Base-by-base conservation (phyloP, 2,113 vertebrate genomes). In the Colistium nudipinnis region DNA sequence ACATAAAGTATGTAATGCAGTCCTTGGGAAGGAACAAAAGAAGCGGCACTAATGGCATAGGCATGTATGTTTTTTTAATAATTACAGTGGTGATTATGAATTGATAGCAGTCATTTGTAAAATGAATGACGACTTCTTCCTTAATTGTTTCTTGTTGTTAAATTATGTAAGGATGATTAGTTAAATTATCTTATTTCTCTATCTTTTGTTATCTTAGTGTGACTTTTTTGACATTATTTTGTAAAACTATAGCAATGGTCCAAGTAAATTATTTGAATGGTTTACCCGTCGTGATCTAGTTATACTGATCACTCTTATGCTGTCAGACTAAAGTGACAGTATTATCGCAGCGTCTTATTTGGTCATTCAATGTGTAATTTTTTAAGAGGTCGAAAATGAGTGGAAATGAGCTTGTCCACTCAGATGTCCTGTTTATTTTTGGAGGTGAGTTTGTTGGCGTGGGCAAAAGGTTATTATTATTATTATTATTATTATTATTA, bases 1-100 rank as follows among this genome's bases (percentile, higher is more conserved):
- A 52, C 73, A 88, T 86, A 74, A 83, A 76, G 64, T 55, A 71
- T 74, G 69, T 56, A 39, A 53, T 31, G 56, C 20, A 20, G 55
- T 9, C 25, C 3, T 3, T 38, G 28, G 16, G 13, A 25, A 41
- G 19, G 25, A 55, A 22, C 17, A 43, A 25, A 36, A 55, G 60
- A 20, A 20, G 27, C 35, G 53, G 51, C 45, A 54, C 17, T 64
- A 14, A 81, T 43, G 78, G 52, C 55, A 73, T 78, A 25, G 66
- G 35, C 57, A 24, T 59, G 47, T 38, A 53, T 68, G 30, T 55
- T 53, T 88, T 35, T 63, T 61, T 41, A 45, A 31, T 52, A 36
- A 72, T 62, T 43, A 62, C 39, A n/a, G n/a, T 20, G 0, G 41
- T 80, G 44, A 82, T 79, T 63, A 78, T 51, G 25, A 43, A 62